Evolutionary conservation across 2,113 vertebrate species (phyloP), one percentile per base, ranked within the genome.

Genomic region (Hyperopisus bebe): DNA sequence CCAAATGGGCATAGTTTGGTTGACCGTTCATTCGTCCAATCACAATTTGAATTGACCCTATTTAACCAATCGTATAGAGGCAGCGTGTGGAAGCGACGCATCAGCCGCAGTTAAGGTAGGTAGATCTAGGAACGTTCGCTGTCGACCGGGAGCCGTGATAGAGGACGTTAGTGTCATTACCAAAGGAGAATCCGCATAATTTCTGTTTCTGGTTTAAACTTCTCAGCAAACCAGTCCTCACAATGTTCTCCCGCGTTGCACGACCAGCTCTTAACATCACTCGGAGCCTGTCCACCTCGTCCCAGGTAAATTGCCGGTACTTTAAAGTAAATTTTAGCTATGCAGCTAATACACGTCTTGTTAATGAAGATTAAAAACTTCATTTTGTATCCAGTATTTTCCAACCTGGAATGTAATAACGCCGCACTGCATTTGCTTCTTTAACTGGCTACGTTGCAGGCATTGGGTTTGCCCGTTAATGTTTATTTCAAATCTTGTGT

Each of bases 231-330:
- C 11, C 21, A n/a, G 31, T 19, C 2, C 35, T 15, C 88, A 91
- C 44, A 0, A 96, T 96, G 96, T 96, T 96, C 90, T 95, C 93
- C 89, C 94, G 95, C 21, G 91, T 94, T 39, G 94, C 94, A 35
- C 95, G 94, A 94, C 95, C 96, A 0, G 91, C 94, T 13, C 77
- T 91, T 1, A 88, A 92, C 93, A 88, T 96, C 24, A 93, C 90
- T 47, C 90, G 95, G 47, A 92, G 94, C 91, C 87, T 96, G 46
- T 95, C 95, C 90, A 96, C 95, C 42, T 94, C 94, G 0, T 62
- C 95, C 2, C 92, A 92, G 93, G 93, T 94, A 91, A 91, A 47
- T 47, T n/a, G 42, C 39, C 17, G 27, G 31, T 17, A 7, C 35
- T 77, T 77, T 77, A 13, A 31, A 35, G n/a, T 35, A 8, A 39